Evolutionary conservation across 2,113 vertebrate genomes (phyloP), one percentile per base, ranked within the genome.

Genomic region (Micromys minutus): DNA sequence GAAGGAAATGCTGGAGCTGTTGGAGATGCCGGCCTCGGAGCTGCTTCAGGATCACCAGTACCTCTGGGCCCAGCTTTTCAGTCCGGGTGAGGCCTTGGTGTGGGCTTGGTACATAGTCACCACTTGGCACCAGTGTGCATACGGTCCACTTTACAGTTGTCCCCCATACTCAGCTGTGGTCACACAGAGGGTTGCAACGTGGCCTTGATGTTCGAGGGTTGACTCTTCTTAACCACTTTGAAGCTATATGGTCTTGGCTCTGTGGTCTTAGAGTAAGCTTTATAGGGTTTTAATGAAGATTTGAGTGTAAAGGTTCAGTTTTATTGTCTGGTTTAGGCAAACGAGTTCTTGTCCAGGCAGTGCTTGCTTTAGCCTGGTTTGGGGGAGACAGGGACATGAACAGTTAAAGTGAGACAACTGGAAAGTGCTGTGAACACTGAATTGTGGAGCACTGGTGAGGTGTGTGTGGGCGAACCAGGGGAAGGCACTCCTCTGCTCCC

Each of bases 61-160:
- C 96, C 99, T 99, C n/a, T 99, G 99, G 99, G 98, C 98, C 31
- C 99, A 99, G 95, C 99, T 99, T 72, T 99, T 99, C 96, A 99
- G 99, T 96, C 99, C 99, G 97, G 99, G 99, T 99, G 74, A 95
- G 85, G 79, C 0, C 36, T 52, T n/a, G 67, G 71, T 4, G 0
- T 17, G 74, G 31, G 22, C n/a, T 39, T 26, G 36, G 47, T 69
- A 50, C 31, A 15, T 8, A 11, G 50, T 81, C 31, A 81, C 69
- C 69, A 29, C 61, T 50, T 19, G 29, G 63, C 36, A 31, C 34
- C 75, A 11, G 36, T 57, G 77, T 67, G 87, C 26, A 12, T 42
- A 3, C 0, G 0, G 31, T 21, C 52, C 74, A 24, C 42, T 39
- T 47, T 91, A 59, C 65, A 39, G 29, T 26, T 50, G 69, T 29